Evolutionary conservation across 2,113 vertebrate species (phyloP).

Genomic region (Ramphastos sulfuratus): DNA sequence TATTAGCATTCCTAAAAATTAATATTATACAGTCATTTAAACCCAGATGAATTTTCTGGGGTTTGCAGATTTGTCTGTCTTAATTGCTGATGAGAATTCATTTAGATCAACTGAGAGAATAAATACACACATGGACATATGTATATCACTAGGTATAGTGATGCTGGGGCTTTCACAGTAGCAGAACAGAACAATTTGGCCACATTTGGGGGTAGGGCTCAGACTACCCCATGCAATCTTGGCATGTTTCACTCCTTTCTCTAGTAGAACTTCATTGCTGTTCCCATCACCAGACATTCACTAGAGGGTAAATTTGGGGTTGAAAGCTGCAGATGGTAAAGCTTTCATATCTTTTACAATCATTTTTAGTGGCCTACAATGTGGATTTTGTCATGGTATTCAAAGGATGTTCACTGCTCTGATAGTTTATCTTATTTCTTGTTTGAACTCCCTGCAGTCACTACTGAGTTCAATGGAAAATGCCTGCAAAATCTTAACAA

Average conservation of each 20-base stretch:
- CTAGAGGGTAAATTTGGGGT: not conserved
- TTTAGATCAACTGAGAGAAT: not conserved
- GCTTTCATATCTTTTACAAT: not conserved
- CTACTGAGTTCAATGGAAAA: slow-evolving; percentile 82
- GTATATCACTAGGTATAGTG: not conserved
- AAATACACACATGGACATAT: not conserved
- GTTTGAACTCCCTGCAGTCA: slow-evolving; percentile 61
- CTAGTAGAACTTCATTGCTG: not conserved
- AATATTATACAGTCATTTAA: not conserved
- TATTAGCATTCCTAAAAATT: not conserved
- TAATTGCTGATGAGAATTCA: not conserved
- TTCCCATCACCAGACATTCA: not conserved
- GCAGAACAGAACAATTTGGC: not conserved
- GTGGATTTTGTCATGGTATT: not conserved
- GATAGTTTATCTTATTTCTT: not conserved
- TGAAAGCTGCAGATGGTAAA: not conserved
- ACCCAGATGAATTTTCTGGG: not conserved
- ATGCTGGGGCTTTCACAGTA: not conserved
- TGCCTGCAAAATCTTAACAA: slow-evolving; percentile 87
- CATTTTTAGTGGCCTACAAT: not conserved
- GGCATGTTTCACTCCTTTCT: not conserved
- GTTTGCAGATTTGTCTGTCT: not conserved
- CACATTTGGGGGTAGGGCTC: not conserved
- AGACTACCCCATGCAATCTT: not conserved
- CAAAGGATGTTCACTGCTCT: not conserved